phyloP scores from a whole-genome alignment of 2,113 vertebrate genomes.

The Gallinago undulata region DNA sequence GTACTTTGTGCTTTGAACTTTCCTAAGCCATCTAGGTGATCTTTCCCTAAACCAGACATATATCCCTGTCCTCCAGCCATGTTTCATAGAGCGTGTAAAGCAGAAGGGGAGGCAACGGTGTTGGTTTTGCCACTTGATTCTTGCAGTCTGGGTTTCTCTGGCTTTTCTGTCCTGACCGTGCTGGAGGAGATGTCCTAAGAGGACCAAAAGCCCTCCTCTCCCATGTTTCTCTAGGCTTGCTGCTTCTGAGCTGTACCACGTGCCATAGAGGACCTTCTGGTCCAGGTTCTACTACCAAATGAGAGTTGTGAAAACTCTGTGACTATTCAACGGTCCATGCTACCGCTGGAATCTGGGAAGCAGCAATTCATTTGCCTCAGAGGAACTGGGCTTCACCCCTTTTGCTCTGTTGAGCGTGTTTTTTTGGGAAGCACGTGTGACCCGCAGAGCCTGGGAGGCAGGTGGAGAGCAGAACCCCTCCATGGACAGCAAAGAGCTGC shows the following conservation, averaged over 20 bases:
- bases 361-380: neutral
- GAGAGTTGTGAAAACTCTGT: fast-evolving
- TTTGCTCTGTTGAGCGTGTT: no score
- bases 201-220: neutral
- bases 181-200: neutral
- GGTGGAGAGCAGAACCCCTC: neutral
- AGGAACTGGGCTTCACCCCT: neutral
- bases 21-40: neutral
- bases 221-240: neutral
- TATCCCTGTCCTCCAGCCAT: neutral
- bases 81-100: neutral
- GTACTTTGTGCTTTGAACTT: neutral
- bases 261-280: neutral
- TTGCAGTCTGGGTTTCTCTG: neutral
- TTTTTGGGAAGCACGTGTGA: fast-evolving
- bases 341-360: neutral
- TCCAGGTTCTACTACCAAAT: neutral
- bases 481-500: fast-evolving
- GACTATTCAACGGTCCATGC: fast-evolving
- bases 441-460: neutral
- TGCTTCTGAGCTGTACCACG: neutral
- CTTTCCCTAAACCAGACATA: neutral
- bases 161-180: neutral
- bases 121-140: neutral
- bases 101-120: neutral